These are phyloP conservation scores for Nephrocerus scutellatus DNA, from an alignment of 2,888 invertebrate species.

Conservation along the genomic window DNA sequence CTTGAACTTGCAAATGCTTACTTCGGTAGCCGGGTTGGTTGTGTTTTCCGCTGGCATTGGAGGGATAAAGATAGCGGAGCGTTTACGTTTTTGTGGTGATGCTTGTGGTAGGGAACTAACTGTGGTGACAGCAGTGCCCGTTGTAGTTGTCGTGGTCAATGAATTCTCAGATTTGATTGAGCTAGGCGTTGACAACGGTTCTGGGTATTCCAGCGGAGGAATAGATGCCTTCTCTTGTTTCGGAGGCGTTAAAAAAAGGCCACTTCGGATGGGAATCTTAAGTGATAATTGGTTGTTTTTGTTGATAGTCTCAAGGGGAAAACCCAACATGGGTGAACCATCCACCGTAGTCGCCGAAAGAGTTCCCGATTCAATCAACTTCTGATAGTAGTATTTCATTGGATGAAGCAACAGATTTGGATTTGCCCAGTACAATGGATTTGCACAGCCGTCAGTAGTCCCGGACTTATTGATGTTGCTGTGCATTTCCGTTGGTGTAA, in stretches of 20 bases:
- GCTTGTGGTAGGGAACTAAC: conserved; percentile 10
- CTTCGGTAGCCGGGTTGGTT: conserved; percentile 73
- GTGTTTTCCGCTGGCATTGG: conserved; percentile 70
- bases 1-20: conserved; percentile 88
- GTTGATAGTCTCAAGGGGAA: conserved; percentile 41
- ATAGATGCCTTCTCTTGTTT: conserved; percentile 24
- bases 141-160: conserved; percentile 38
- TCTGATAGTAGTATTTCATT: conserved; percentile 69
- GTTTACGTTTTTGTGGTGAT: conserved; percentile 62
- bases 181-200: conserved; percentile 40
- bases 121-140: conserved; percentile 34
- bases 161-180: conserved; percentile 49
- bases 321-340: conserved; percentile 32
- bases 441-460: neutral
- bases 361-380: conserved; percentile 54
- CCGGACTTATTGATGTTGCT: too few relatives aligned
- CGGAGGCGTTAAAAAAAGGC: conserved; percentile 28
- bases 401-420: conserved; percentile 65
- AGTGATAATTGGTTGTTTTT: conserved; percentile 46
- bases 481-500: too few relatives aligned
- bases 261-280: conserved; percentile 40
- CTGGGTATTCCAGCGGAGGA: conserved; percentile 24
- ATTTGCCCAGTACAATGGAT: conserved; percentile 52
- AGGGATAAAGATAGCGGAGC: conserved; percentile 78
- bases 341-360: conserved; percentile 45